Evolutionary conservation across 2,888 invertebrate species (phyloP), one percentile per base, ranked within the genome.

Genomic region (Vanessa cardui): DNA sequence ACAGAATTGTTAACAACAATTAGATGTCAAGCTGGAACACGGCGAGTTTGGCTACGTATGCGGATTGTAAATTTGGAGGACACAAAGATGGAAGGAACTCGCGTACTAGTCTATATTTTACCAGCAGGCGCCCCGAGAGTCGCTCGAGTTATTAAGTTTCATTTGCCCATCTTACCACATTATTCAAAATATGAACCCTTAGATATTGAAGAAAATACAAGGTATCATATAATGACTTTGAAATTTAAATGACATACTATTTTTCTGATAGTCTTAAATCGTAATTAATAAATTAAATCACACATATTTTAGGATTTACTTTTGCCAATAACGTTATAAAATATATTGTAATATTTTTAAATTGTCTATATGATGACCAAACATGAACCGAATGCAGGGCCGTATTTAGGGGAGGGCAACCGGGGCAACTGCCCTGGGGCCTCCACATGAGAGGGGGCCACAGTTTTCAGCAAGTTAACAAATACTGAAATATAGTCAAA

Each of bases 1-100:
- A 61, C 78, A 18, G 90, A 90, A 70, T 77, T 89, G 31, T 76
- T 98, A 72, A 98, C 97, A 12, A 98, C 98, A 1, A 98, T 98
- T 81, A 94, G 98, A 70, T 99, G 99, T 84, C 98, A 99, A 92
- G 96, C 98, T 50, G 98, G 98, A 77, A 98, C 98, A 0, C 97
- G 97, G 73, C 94, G 98, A 58, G 91, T 99, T 69, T 98, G 98
- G 92, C 93, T 99, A 72, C 96, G 96, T 84, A 94, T 99, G 74
- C 94, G 77, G n/a, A 66, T 65, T 7, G 20, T 58, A n/a, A 50
- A 46, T 96, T 63, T 96, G 96, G 68, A 70, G 6, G 70, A 54
- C 0, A 56, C 45, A 31, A 62, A 54, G 59, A 61, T 62, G 39
- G 88, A 84, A 69, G 82, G 85, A 45, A 83, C 81, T 26, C 79